Base-by-base conservation (phyloP, 1,140 invertebrate species). In the Scaptomyza pallida region DNA sequence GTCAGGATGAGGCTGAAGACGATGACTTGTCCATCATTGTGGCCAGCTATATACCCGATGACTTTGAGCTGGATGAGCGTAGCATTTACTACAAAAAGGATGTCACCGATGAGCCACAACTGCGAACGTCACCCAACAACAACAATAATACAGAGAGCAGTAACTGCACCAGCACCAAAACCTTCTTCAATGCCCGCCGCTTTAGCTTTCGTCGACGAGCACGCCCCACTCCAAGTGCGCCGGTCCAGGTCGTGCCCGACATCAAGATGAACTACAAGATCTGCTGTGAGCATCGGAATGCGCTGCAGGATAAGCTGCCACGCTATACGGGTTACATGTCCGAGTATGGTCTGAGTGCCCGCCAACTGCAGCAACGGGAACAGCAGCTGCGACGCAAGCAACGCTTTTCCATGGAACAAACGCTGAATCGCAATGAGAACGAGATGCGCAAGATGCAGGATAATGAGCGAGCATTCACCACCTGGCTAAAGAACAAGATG, bases 401-500 rank as follows among this genome's bases (percentile, higher is more conserved):
- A 45, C 78, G 70, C 19, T 76, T 56, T 9, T 51, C 63, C 48
- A 57, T 90, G 44, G 78, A 90, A 8, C 83, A 91, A 48, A 70
- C 83, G 0, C 48, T 91, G 3, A 89, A 78, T 16, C 70, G 83
- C 21, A 89, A 77, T 48, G 90, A 91, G 57, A 75, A 78, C 10
- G 89, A 91, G 54, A 69, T 89, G 5, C 72, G 76, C 35, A 91
- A 91, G 69, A 83, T 90, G 78, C 80, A 91, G 64, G 90, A 91
- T 43, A 91, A 91, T 54, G 90, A 91, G 35, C 62, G 81, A 0
- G 90, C 90, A 40, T 91, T 91, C n/a, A 90, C 89, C 56, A 91
- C 78, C 4, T 91, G 90, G 90, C 67, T 91, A 5, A 89, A 89
- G 41, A 90, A 91, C 33, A 91, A 91, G 65, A 91, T 91, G 88